Base-by-base conservation (phyloP, 2,113 vertebrate species). In the Marmota flaviventris region DNA sequence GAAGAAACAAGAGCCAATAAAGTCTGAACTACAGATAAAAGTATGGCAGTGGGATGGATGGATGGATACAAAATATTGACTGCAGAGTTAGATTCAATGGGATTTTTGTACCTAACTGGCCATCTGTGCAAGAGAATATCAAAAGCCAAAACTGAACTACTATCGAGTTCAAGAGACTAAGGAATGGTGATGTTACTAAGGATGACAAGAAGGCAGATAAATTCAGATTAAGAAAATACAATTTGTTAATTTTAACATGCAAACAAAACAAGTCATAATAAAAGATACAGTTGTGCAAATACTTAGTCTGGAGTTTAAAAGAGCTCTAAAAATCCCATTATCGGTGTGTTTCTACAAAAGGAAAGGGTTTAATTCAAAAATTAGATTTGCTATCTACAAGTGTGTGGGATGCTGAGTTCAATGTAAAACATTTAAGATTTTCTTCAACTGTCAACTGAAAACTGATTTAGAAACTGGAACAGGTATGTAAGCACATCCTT, bases 281-380 rank as follows among this genome's bases (percentile, higher is more conserved):
- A 85, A 27, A 90, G 42, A 89, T 9, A 20, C 14, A 94, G 92
- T 61, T 48, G 76, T 61, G 29, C 51, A 93, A 42, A 94, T 45
- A 82, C 75, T 81, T 34, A 93, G 51, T 79, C 16, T 85, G 18
- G 25, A 95, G 45, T 94, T 88, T 85, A 34, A 70, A 82, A 78
- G 39, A 75, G 18, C 53, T 72, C 65, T 92, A 95, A 79, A 93
- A 93, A 86, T 73, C 51, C 39, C 92, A n/a, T 24, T 81, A 82
- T 37, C 34, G 73, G 63, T 63, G 32, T 70, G 67, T 53, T 88
- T 77, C 37, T 45, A 89, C 22, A 88, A 56, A 4, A 95, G 2
- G 3, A 84, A 93, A 91, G 18, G 32, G 67, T 95, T 91, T 89
- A 93, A 89, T 81, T 11, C 24, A 85, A 93, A 97, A 81, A 84